Evolutionary conservation across 2,888 invertebrate genomes (phyloP).

Genomic region (Clunio marinus): DNA sequence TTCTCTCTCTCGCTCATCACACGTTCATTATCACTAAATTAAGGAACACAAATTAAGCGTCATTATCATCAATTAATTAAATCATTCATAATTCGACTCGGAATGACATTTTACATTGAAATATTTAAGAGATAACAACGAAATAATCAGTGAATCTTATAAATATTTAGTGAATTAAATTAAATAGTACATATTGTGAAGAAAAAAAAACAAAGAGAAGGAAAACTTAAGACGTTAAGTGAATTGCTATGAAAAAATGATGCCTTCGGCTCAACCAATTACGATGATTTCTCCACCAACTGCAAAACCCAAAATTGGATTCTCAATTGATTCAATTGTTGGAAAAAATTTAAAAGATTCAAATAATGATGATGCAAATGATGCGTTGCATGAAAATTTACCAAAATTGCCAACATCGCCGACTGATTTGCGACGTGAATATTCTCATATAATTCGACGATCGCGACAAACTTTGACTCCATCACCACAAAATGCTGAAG

Average conservation of each 20-base stretch:
- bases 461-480: neutral
- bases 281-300: conserved; percentile 83
- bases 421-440: conserved; percentile 24
- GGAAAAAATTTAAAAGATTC: conserved; percentile 51
- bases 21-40: conserved; percentile 23
- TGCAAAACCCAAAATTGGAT: conserved; percentile 88
- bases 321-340: conserved; percentile 91
- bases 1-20: neutral
- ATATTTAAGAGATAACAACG: too few species aligned
- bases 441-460: conserved; percentile 8
- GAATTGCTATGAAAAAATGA: conserved; percentile 58
- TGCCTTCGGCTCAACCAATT: conserved; percentile 93
- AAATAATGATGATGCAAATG: conserved; percentile 41
- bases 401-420: conserved; percentile 13
- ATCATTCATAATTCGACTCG: neutral
- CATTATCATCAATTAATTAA: conserved; percentile 36
- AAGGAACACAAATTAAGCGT: conserved; percentile 31
- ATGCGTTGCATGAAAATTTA: conserved; percentile 27
- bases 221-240: conserved; percentile 8
- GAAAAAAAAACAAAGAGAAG: neutral
- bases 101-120: neutral
- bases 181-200: neutral
- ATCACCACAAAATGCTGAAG: neutral
- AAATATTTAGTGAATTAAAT: conserved; percentile 11
- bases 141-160: neutral